Conservation (phyloP, 2,797 vertebrate species). For the Nannoperca obscura region DNA sequence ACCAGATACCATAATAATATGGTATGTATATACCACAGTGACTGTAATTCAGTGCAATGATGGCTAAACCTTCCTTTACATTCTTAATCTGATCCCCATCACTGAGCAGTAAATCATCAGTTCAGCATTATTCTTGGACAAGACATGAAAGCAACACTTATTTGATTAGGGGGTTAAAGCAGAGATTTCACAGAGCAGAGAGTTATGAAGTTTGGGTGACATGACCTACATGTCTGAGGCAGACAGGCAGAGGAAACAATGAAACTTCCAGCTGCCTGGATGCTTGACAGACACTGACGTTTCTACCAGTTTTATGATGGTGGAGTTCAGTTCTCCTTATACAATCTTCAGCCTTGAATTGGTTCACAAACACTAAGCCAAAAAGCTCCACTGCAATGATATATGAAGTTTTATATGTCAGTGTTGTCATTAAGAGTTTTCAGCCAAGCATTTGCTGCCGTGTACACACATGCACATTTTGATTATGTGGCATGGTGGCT, state of each 20-base stretch:
- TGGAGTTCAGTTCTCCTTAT: conserved; percentile 9
- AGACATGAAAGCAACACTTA: conserved; percentile 39
- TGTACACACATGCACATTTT: not conserved
- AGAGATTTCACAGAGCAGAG: conserved; percentile 30
- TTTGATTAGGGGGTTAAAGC: conserved; percentile 2
- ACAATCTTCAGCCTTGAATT: conserved; percentile 8
- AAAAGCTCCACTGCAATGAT: not conserved
- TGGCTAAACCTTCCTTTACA: conserved; percentile 19
- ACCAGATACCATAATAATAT: conserved; percentile 28
- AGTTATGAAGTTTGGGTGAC: conserved; percentile 42
- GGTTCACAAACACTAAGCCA: not conserved
- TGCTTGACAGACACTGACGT: conserved; percentile 10
- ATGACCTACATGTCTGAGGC: conserved; percentile 36
- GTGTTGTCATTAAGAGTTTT: not conserved
- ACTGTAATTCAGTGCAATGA: conserved; percentile 5
- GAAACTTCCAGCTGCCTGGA: conserved; percentile 32
- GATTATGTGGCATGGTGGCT: not conserved
- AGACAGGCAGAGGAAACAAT: conserved; percentile 34
- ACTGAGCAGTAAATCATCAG: conserved; percentile 42
- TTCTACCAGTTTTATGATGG: not conserved
- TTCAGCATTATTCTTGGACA: conserved; percentile 10
- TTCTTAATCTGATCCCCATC: conserved; percentile 4
- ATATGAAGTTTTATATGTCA: not conserved
- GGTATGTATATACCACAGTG: not conserved
- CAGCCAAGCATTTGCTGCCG: not conserved